A percentile compares a stretch with the other conserved stretches of the same genome.
Evolutionary conservation across 1,140 invertebrate species (phyloP).

Genomic region (Cherax destructor): DNA sequence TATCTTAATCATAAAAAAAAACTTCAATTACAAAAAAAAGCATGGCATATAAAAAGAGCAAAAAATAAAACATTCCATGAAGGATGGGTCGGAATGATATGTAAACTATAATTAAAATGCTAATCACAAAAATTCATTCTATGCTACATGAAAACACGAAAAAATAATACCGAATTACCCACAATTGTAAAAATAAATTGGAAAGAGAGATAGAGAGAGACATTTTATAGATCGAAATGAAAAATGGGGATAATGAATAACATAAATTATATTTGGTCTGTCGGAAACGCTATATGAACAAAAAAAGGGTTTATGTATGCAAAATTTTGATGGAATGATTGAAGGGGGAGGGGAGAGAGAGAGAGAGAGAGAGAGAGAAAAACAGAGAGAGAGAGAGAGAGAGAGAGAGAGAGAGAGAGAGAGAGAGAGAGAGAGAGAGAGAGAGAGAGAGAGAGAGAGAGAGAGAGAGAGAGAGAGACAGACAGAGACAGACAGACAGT

Average conservation of each 20-base stretch:
- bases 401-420: slow-evolving; percentile 19
- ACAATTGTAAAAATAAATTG: slow-evolving; percentile 4
- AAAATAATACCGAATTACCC: not conserved
- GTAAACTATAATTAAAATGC: too few relatives aligned
- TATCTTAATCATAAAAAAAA: too few relatives aligned
- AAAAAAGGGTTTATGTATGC: not conserved
- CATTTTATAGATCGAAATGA: not conserved
- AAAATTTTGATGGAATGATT: slow-evolving; percentile 31
- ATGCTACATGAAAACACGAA: not conserved
- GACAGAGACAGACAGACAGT: too few relatives aligned
- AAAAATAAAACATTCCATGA: too few relatives aligned
- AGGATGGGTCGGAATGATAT: too few relatives aligned
- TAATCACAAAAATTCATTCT: too few relatives aligned
- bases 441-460: not conserved
- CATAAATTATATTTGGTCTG: not conserved
- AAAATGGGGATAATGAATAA: not conserved
- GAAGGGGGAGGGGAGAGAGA: not conserved
- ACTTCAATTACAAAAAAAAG: too few relatives aligned
- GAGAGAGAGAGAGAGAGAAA: not conserved
- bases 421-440: not conserved
- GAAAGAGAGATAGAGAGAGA: not conserved
- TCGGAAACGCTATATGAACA: not conserved
- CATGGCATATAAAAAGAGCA: too few relatives aligned
- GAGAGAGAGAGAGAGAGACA: too few relatives aligned
- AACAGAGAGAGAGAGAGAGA: not conserved